Percentiles rank a stretch among this genome's conserved stretches.
Conservation (phyloP, 2,888 invertebrate species). For the Clanis bilineata region DNA sequence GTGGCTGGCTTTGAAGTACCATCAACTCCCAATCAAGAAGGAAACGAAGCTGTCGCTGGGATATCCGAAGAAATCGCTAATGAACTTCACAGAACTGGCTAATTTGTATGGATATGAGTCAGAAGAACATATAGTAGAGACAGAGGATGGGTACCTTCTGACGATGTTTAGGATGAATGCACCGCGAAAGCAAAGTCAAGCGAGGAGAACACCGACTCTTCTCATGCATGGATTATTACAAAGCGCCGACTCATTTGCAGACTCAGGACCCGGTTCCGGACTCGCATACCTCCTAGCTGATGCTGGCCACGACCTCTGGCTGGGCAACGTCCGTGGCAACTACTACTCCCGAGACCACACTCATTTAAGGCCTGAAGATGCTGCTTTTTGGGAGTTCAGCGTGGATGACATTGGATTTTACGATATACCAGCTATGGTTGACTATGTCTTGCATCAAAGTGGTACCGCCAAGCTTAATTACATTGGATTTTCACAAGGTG, state of each 20-base stretch:
- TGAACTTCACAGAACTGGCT: conserved; percentile 29
- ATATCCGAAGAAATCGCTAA: conserved; percentile 29
- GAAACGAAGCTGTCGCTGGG: conserved; percentile 28
- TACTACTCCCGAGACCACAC: conserved; percentile 76
- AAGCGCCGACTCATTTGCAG: conserved; percentile 58
- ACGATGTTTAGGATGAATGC: conserved; percentile 48
- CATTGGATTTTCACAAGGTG: conserved; percentile 90
- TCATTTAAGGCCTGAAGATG: conserved; percentile 53
- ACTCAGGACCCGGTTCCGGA: conserved; percentile 53
- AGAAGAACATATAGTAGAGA: conserved; percentile 52
- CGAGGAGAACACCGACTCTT: conserved; percentile 46
- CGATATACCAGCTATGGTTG: conserved; percentile 86
- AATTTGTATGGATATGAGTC: conserved; percentile 47
- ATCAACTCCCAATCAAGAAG: conserved; percentile 23
- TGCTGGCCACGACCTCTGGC: conserved; percentile 36
- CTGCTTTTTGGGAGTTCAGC: conserved; percentile 83
- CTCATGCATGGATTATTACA: conserved; percentile 64
- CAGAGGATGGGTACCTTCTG: conserved; percentile 61
- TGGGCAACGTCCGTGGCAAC: conserved; percentile 34
- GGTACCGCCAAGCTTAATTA: conserved; percentile 49
- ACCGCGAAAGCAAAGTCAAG: conserved; percentile 36
- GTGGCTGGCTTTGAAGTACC: neutral
- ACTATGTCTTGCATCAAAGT: conserved; percentile 54
- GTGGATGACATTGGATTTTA: conserved; percentile 89
- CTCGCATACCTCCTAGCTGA: conserved; percentile 44